These are phyloP conservation scores for Zaprionus ornatus DNA, from an alignment of 1,140 invertebrate species.

Conservation along the genomic window DNA sequence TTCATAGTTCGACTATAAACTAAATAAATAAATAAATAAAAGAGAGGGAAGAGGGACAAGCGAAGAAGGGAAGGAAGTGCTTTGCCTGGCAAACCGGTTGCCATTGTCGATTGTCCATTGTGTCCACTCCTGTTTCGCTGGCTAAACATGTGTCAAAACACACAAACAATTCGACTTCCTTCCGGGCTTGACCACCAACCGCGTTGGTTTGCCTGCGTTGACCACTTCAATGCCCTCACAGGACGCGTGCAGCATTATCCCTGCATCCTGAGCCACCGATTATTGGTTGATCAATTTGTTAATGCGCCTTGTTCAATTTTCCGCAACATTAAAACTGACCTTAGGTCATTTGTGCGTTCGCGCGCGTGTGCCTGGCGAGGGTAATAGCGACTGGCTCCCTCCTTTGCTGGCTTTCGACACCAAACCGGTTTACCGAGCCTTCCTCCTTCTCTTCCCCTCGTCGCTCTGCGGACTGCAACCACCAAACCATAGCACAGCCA, in stretches of 20 bases:
- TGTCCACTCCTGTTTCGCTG: conserved; percentile 23
- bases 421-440: conserved; percentile 54
- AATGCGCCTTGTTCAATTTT: conserved; percentile 51
- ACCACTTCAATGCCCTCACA: conserved; percentile 34
- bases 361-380: conserved; percentile 35
- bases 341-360: conserved; percentile 53
- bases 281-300: conserved; percentile 49
- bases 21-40: too few species aligned
- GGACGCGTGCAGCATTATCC: conserved; percentile 4
- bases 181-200: conserved; percentile 41
- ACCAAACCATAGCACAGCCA: conserved; percentile 31
- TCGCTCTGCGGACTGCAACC: conserved; percentile 41
- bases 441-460: neutral
- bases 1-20: too few species aligned
- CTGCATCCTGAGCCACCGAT: neutral
- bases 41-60: too few species aligned
- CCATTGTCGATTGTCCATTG: conserved; percentile 12
- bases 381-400: conserved; percentile 1
- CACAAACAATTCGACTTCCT: conserved; percentile 22
- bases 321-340: conserved; percentile 71
- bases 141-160: conserved; percentile 43
- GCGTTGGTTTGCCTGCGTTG: conserved; percentile 21
- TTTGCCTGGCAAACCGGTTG: conserved; percentile 20
- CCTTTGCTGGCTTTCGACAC: neutral
- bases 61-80: neutral